Evolutionary conservation across 2,888 invertebrate species (phyloP).

Genomic region (Nemotelus nigrinus): DNA sequence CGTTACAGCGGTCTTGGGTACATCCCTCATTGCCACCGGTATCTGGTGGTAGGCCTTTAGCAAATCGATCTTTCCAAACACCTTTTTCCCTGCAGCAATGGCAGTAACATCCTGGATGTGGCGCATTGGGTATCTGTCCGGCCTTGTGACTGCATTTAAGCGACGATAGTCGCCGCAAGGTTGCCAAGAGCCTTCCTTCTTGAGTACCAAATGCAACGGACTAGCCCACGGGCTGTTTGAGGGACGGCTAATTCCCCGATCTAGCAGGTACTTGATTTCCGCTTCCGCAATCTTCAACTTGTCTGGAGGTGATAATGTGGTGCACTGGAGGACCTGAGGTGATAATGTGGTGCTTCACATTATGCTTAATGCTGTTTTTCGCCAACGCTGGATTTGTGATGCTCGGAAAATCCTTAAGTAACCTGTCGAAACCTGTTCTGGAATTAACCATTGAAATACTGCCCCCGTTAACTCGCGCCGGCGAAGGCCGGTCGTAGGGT

Average conservation of each 20-base stretch:
- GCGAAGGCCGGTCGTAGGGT: too few species aligned
- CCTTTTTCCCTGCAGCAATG: too few species aligned
- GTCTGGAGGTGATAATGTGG: slow-evolving; percentile 55
- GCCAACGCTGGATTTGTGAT: neutral
- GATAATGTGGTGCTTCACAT: slow-evolving; percentile 47
- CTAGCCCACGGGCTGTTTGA: slow-evolving; percentile 55
- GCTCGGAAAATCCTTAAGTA: neutral
- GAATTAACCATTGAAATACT: too few species aligned
- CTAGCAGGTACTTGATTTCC: slow-evolving; percentile 47
- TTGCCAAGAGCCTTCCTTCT: slow-evolving; percentile 55
- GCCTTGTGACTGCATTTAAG: slow-evolving; percentile 55
- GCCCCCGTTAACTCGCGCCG: too few species aligned
- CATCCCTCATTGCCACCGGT: too few species aligned
- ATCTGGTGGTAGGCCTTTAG: too few species aligned
- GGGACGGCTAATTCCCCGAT: slow-evolving; percentile 61
- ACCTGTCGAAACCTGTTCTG: neutral
- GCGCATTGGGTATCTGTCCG: too few species aligned
- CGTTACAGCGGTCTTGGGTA: too few species aligned
- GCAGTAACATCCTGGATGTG: too few species aligned
- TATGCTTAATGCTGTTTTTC: slow-evolving; percentile 13
- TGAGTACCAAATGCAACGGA: slow-evolving; percentile 53
- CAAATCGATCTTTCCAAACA: too few species aligned
- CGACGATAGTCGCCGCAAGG: too few species aligned
- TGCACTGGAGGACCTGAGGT: slow-evolving; percentile 47
- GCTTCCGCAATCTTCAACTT: slow-evolving; percentile 45